Base-by-base conservation (phyloP, 2,888 invertebrate genomes). In the Andrena marginata region DNA sequence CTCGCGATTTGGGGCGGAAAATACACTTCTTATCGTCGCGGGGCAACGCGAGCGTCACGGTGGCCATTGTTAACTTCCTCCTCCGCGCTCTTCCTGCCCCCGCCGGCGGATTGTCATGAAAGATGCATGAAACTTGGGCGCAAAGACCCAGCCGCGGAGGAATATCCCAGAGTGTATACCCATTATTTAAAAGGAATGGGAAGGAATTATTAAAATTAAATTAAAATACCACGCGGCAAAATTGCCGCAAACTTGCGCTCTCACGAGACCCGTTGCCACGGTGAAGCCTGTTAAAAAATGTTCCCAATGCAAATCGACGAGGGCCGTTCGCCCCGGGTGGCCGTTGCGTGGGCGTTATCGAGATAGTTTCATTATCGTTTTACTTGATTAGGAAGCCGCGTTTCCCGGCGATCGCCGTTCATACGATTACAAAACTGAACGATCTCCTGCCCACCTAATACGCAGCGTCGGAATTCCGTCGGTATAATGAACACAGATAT, bases 401-500 rank as follows among this genome's bases (percentile, higher is more conserved):
- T 29, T 68, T 69, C 3, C 33, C 62, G 20, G 20, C 23, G 49
- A 51, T 59, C 20, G 48, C 48, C 20, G 64, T 48, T 70, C 59
- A 29, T 54, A 33, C 59, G 49, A 71, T 80, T 67, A 60, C 67
- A 48, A 72, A 80, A 72, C 48, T n/a, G 54, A 59, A 48, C 84
- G 71, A 59, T 72, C 64, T 65, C 51, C 29, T 26, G 56, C n/a
- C 10, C 20, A 16, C 35, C 51, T 65, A 62, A 62, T 68, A 51
- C 65, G 64, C 62, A 63, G 49, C 67, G 68, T 49, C 65, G 78
- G 56, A 76, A 70, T 68, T 33, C 31, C 42, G 72, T 72, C 62
- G 75, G 71, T 64, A 74, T 84, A 85, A 85, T 86, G 86, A 85
- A 85, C 86, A 83, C 63, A 54, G 70, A 65, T 54, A 70, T 64